Evolutionary conservation across 2,113 vertebrate species (phyloP).

Genomic region (Balaeniceps rex): DNA sequence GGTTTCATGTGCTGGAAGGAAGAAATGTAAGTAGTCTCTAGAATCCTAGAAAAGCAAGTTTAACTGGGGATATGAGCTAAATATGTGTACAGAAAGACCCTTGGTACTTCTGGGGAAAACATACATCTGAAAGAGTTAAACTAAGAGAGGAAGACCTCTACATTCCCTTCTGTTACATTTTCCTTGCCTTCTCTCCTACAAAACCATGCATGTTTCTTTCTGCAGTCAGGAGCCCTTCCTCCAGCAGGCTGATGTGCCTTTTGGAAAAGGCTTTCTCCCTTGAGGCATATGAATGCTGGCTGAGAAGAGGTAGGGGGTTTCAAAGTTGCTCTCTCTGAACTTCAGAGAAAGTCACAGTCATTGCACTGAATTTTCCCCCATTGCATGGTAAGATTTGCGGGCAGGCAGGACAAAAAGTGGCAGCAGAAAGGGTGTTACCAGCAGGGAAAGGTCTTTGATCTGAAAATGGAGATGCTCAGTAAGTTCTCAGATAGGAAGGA

Average conservation of each 20-base stretch:
- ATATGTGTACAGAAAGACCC: background rate
- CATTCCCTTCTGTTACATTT: background rate
- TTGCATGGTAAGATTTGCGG: background rate
- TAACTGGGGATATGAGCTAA: background rate
- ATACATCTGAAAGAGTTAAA: background rate
- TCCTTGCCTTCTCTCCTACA: background rate
- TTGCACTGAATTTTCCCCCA: background rate
- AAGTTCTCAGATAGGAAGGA: background rate
- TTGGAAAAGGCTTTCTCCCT: background rate
- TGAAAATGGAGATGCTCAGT: background rate
- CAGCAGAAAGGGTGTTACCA: background rate
- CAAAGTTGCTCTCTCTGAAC: background rate
- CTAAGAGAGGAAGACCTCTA: background rate
- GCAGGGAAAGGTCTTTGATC: background rate
- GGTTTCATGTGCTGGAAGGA: background rate
- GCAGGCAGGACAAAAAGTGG: background rate
- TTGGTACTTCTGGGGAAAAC: background rate
- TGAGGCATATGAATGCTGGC: background rate
- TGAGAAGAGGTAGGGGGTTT: background rate
- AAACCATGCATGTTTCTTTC: background rate
- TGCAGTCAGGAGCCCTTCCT: background rate
- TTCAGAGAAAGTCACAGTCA: background rate
- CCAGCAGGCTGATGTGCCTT: background rate
- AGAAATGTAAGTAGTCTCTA: background rate
- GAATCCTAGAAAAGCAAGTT: background rate